Conservation (phyloP, 2,113 vertebrate species). For the Bucco capensis region DNA sequence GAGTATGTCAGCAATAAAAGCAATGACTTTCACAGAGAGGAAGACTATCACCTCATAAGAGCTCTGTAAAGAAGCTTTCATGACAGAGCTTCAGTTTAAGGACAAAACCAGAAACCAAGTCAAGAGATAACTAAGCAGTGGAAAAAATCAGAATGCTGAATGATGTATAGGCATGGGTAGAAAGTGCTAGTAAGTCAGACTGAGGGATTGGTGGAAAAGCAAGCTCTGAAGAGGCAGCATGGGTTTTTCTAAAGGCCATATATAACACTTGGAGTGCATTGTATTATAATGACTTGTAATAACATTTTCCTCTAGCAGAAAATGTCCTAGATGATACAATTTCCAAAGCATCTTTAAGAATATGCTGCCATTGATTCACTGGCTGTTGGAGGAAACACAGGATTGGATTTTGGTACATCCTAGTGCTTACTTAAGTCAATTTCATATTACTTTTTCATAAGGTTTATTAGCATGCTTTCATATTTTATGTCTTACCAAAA, state of each 20-base stretch:
- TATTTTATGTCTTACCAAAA: not conserved
- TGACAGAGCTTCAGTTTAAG: slow-evolving; percentile 1
- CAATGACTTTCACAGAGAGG: slow-evolving; percentile 25
- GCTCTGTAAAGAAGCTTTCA: not conserved
- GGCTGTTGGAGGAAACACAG: not conserved
- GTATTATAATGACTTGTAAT: not conserved
- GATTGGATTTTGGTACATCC: not conserved
- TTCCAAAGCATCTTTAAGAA: not conserved
- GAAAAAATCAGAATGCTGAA: not conserved
- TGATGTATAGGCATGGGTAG: not conserved
- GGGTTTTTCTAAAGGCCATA: not conserved
- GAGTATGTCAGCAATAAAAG: slow-evolving; percentile 41
- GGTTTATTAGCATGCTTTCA: not conserved
- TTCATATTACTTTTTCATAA: not conserved
- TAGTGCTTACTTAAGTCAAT: not conserved
- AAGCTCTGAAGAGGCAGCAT: not conserved
- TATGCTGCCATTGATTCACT: not conserved
- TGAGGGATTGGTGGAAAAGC: not conserved
- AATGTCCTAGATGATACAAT: not conserved
- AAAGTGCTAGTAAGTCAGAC: not conserved
- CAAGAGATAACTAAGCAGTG: not conserved
- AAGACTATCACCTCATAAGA: not conserved
- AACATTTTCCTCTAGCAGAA: not conserved
- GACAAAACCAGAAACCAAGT: slow-evolving; percentile 2
- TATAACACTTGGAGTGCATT: not conserved